Evolutionary conservation across 1,140 invertebrate genomes (phyloP), one percentile per base, ranked within the genome.

Genomic region (Hylyphantes graminicola): DNA sequence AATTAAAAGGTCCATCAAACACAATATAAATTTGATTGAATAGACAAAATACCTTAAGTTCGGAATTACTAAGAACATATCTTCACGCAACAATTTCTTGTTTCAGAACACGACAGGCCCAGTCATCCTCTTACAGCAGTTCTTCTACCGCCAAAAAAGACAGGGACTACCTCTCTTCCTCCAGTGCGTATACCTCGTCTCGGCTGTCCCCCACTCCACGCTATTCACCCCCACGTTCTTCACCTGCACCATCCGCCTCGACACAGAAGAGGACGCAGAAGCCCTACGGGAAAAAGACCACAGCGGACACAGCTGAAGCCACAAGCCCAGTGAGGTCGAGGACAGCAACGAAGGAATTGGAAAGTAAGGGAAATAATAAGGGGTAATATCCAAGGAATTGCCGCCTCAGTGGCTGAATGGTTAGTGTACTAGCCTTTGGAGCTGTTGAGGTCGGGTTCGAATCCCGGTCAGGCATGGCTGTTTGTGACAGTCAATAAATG

Each of bases 291-390:
- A 92, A 92, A 65, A 93, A 93, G 88, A 90, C 59, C 54, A 79
- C 82, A 11, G 91, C 94, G 10, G 35, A 35, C 54, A 79, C 82
- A 17, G 91, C 94, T 12, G 93, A 93, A 13, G 93, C 93, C 64
- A 57, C 68, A 72, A 94, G 93, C 90, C 91, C 94, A 87, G 91
- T 95, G 88, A 92, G 96, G 89, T 97, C 96, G 11, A 93, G 96
- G 86, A 96, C 94, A 89, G 92, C 95, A 51, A 97, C 96, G 0
- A 96, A 96, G 91, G 96, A 97, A 91, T 90, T 97, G 85, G 94
- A 95, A 88, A 91, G 95, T 96, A 92, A 92, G 94, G 92, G n/a
- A 53, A n/a, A n/a, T n/a, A 48, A 2, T n/a, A n/a, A n/a, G n/a
- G n/a, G n/a, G n/a, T n/a, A 59, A 59, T 59, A 59, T 59, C n/a